phyloP scores from a whole-genome alignment of 2,113 vertebrate genomes.

The Limnothrissa miodon region DNA sequence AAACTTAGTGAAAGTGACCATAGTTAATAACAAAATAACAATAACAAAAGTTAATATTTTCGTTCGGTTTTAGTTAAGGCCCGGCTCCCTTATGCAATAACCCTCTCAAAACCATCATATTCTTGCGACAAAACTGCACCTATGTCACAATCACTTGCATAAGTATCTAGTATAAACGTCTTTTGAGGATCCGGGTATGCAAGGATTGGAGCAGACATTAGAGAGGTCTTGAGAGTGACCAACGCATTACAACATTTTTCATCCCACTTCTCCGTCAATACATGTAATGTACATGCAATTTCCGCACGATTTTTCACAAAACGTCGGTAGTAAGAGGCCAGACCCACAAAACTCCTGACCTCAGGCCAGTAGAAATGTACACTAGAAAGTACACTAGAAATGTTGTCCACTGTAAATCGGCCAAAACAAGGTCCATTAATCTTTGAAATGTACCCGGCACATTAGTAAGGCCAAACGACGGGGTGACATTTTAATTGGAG shows the following conservation, averaged over 20 bases:
- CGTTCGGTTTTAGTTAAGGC: constrained; percentile 10
- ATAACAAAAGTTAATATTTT: constrained; percentile 16
- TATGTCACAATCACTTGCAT: constrained; percentile 30
- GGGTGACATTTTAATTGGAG: background rate
- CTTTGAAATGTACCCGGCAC: background rate
- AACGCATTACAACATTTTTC: constrained; percentile 7
- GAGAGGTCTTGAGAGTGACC: constrained; percentile 13
- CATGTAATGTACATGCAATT: constrained; percentile 13
- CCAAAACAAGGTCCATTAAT: background rate
- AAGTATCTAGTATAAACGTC: constrained; percentile 20
- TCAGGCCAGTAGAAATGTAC: background rate
- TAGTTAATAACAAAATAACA: too few species aligned
- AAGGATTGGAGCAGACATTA: constrained; percentile 24
- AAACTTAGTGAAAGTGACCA: too few species aligned
- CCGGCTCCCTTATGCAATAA: constrained; percentile 23
- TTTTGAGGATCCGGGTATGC: constrained; percentile 21
- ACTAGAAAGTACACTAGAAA: background rate
- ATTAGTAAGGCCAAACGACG: background rate
- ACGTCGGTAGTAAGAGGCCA: background rate
- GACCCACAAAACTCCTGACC: background rate
- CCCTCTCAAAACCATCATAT: background rate
- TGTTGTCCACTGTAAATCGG: background rate
- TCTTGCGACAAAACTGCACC: constrained; percentile 28
- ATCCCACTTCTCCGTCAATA: constrained; percentile 30
- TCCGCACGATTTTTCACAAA: constrained; percentile 17